Conservation (phyloP, 2,797 vertebrate species). For the Pseudopleuronectes americanus region DNA sequence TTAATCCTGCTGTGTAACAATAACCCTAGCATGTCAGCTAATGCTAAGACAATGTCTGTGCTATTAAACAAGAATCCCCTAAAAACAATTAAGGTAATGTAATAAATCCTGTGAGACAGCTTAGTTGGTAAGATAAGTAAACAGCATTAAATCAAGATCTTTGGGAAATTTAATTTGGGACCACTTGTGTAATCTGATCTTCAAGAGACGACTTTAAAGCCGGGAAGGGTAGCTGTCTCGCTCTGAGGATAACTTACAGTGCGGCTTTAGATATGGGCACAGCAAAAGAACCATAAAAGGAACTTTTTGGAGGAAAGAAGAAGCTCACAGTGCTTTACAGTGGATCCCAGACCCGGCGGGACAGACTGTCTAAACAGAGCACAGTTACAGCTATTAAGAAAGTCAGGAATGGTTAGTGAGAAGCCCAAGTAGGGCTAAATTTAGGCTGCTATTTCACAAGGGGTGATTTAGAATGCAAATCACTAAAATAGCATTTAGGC, state of each 20-base stretch:
- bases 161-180: conserved; percentile 24
- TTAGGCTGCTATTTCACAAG: conserved; percentile 80
- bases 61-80: conserved; percentile 39
- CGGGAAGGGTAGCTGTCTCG: conserved; percentile 35
- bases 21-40: conserved; percentile 27
- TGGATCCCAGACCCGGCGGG: conserved; percentile 70
- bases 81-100: conserved; percentile 75
- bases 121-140: conserved; percentile 51
- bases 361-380: conserved; percentile 74
- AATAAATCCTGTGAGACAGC: conserved; percentile 65
- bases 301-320: conserved; percentile 67
- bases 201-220: conserved; percentile 43
- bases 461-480: conserved; percentile 74
- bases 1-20: conserved; percentile 58
- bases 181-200: conserved; percentile 56
- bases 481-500: conserved; percentile 68
- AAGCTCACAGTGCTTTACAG: conserved; percentile 56
- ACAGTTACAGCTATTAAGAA: conserved; percentile 70
- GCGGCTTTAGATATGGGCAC: conserved; percentile 67
- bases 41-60: conserved; percentile 31
- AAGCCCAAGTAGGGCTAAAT: conserved; percentile 76
- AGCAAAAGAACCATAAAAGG: conserved; percentile 79
- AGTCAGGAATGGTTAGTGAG: conserved; percentile 62
- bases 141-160: conserved; percentile 50
- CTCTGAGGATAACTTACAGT: conserved; percentile 67